Percentiles rank a stretch among this genome's conserved stretches.
These are phyloP conservation scores for Centropyge bicolor DNA, from an alignment of 2,797 vertebrate genomes.

Conservation along the genomic window DNA sequence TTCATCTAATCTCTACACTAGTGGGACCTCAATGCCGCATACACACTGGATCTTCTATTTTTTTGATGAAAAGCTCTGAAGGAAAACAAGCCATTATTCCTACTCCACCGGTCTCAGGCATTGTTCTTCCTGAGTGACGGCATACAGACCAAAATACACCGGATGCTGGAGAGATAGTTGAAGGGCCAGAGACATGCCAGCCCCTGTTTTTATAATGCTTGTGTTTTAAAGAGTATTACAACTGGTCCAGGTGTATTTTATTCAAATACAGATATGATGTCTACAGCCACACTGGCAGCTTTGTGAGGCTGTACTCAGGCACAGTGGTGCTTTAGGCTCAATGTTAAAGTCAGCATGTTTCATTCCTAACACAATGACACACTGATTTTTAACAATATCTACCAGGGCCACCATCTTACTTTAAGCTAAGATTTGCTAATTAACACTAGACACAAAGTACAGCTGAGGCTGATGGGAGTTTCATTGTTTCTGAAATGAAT, in stretches of 20 bases:
- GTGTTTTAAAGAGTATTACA: too few species aligned
- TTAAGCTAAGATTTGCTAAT: neutral
- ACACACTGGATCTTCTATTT: slow-evolving; percentile 17
- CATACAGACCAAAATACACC: neutral
- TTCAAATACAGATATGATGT: too few species aligned
- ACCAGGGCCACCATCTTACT: neutral
- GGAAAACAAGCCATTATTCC: slow-evolving; percentile 40
- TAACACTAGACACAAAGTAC: neutral
- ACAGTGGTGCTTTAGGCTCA: neutral
- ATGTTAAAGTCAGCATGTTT: neutral
- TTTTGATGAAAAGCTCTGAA: slow-evolving; percentile 25
- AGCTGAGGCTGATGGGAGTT: neutral
- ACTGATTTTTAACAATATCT: neutral
- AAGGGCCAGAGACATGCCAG: neutral
- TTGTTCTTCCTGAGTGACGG: slow-evolving; percentile 32
- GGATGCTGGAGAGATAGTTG: neutral
- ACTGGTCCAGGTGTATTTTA: too few species aligned
- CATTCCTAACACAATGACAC: neutral
- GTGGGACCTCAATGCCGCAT: slow-evolving; percentile 35
- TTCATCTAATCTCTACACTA: slow-evolving; percentile 50
- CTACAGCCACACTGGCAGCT: neutral
- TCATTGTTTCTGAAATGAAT: neutral
- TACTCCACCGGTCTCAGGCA: neutral
- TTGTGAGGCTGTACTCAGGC: neutral
- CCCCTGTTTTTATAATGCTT: neutral